Base-by-base conservation (phyloP, 2,113 vertebrate genomes). In the Anguilla japonica region DNA sequence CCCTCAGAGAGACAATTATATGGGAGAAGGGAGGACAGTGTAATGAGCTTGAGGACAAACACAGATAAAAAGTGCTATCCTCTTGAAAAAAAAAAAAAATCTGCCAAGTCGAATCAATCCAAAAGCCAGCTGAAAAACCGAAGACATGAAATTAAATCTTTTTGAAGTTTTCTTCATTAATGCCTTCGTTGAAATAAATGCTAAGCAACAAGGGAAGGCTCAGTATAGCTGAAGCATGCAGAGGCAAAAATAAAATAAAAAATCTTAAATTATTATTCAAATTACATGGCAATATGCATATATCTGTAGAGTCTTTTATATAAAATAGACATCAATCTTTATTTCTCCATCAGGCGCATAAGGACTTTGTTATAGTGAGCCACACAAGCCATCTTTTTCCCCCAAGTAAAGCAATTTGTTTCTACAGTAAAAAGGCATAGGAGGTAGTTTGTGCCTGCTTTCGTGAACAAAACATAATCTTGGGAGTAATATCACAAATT, bases 1-100 rank as follows among this genome's bases (percentile, higher is more conserved):
- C 87, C 91, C 89, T 91, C 79, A 20, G 90, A 92, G 92, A 90
- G 79, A 89, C 91, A 93, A 93, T 94, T 94, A 93, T 82, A 86
- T 90, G 71, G 71, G 71, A 34, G 78, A 87, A 86, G 50, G 75
- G 84, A 63, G 41, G 86, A 89, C 87, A 88, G 88, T 88, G 90
- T 40, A 80, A 26, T 50, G 22, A 83, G 79, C 75, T 88, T 88
- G 91, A 88, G 43, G 46, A 46, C 85, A 88, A 81, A 87, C 41
- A 78, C 79, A 63, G 87, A 41, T 84, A 83, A 83, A 13, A 86
- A 87, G 89, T 84, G 7, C 87, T 89, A 86, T 85, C 87, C 85
- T 90, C 41, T 63, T 20, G 22, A 18, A 63, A 63, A 75, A 75
- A 86, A 79, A 89, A 87, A 86, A 87, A 40, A 8, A 78, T 43